Conservation (phyloP, 30 jellyfish, hydroid and myxozoan genomes). For the Aurelia sp. region DNA sequence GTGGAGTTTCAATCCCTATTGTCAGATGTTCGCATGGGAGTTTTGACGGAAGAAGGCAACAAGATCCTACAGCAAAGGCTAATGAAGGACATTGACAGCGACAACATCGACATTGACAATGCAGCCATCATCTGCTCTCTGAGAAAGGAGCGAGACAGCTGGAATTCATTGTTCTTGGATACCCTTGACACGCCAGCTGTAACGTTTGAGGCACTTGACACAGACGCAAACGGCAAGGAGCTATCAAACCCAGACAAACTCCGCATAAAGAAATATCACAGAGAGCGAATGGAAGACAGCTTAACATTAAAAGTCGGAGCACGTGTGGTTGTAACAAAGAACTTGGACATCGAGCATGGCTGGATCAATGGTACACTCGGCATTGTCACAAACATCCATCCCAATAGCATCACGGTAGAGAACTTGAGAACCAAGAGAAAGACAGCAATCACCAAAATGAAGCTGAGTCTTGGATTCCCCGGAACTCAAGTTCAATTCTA, state of each 20-base stretch:
- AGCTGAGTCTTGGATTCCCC: conserved; percentile 7
- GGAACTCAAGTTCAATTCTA: neutral
- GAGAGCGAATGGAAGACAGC: conserved; percentile 5
- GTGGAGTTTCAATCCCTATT: neutral
- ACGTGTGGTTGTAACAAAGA: neutral
- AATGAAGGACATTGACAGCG: neutral
- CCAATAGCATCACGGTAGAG: too few relatives aligned
- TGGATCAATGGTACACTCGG: neutral
- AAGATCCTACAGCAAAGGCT: neutral
- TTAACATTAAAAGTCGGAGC: conserved; percentile 1
- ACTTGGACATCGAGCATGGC: conserved; percentile 11
- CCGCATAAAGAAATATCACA: neutral
- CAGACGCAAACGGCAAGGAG: too few relatives aligned
- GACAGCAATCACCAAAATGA: neutral
- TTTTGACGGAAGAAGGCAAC: neutral
- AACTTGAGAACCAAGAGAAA: too few relatives aligned
- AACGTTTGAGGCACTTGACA: too few relatives aligned
- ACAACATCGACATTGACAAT: neutral
- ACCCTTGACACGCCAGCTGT: too few relatives aligned
- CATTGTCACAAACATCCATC: too few relatives aligned
- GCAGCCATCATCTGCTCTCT: too few relatives aligned
- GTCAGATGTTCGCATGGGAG: neutral
- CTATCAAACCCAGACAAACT: neutral
- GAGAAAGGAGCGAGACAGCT: too few relatives aligned
- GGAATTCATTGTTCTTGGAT: too few relatives aligned